phyloP scores from a whole-genome alignment of 2,113 vertebrate species.

The Corapipo altera region DNA sequence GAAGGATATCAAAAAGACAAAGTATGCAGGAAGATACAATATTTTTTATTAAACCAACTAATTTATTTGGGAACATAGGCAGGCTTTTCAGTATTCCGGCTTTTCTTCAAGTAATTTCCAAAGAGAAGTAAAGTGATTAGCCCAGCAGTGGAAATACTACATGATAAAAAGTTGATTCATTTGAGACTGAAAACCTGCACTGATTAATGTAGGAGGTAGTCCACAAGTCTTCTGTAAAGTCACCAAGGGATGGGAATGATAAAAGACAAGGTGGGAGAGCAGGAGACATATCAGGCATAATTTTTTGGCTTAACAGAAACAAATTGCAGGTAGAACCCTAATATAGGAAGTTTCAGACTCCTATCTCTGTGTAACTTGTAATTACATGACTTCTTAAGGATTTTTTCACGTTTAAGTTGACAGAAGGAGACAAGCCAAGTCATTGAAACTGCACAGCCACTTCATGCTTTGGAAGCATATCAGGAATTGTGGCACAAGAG shows the following conservation, averaged over 20 bases:
- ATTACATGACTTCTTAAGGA: slow-evolving; percentile 37
- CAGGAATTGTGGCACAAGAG: background rate
- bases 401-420: slow-evolving; percentile 34
- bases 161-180: background rate
- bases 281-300: background rate
- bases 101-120: background rate
- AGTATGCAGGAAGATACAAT: background rate
- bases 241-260: background rate
- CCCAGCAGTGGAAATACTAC: background rate
- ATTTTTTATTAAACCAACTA: background rate
- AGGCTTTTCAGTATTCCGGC: background rate
- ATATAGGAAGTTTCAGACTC: background rate
- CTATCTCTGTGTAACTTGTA: slow-evolving; percentile 38
- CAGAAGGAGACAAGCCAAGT: slow-evolving; percentile 20
- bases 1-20: background rate
- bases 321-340: background rate
- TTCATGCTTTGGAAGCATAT: background rate
- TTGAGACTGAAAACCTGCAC: background rate
- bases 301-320: background rate
- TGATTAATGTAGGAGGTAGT: background rate
- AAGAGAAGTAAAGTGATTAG: background rate
- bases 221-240: background rate
- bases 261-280: background rate
- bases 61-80: background rate
- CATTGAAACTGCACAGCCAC: slow-evolving; percentile 33